Conservation (phyloP, 2,113 vertebrate genomes). For the Lagopus leucura region DNA sequence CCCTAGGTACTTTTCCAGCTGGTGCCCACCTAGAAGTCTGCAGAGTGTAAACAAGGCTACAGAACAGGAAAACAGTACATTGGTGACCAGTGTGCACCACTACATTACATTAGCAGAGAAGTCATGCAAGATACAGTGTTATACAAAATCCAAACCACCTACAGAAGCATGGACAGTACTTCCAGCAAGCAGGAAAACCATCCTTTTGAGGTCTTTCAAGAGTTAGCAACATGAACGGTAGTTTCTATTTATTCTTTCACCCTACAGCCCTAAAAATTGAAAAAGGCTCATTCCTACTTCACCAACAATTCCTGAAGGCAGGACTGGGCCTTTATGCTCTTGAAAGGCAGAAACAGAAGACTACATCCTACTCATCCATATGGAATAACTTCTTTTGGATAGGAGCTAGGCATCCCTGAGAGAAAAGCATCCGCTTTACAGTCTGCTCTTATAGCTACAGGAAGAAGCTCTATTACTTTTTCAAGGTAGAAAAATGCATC, state of each 20-base stretch:
- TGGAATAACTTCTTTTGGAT: neutral
- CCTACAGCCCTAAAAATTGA: neutral
- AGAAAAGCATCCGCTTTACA: neutral
- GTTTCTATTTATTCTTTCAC: neutral
- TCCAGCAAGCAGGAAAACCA: neutral
- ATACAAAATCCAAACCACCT: neutral
- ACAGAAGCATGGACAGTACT: neutral
- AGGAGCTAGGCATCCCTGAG: constrained; percentile 33
- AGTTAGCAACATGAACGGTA: neutral
- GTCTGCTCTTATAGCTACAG: neutral
- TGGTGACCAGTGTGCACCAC: neutral
- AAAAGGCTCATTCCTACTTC: neutral
- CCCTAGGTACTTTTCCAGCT: neutral
- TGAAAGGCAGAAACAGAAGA: neutral
- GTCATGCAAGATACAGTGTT: fast-evolving
- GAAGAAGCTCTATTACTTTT: neutral
- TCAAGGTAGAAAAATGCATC: neutral
- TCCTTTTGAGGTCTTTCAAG: neutral
- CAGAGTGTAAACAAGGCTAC: neutral
- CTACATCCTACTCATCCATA: neutral
- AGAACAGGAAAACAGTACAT: neutral
- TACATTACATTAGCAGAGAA: neutral
- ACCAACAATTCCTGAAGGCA: neutral
- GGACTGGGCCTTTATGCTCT: neutral
- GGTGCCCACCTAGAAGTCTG: neutral